A percentile compares a stretch with the other conserved stretches of the same genome.
Evolutionary conservation across 2,797 vertebrate species (phyloP).

Genomic region (Hippoglossus hippoglossus): DNA sequence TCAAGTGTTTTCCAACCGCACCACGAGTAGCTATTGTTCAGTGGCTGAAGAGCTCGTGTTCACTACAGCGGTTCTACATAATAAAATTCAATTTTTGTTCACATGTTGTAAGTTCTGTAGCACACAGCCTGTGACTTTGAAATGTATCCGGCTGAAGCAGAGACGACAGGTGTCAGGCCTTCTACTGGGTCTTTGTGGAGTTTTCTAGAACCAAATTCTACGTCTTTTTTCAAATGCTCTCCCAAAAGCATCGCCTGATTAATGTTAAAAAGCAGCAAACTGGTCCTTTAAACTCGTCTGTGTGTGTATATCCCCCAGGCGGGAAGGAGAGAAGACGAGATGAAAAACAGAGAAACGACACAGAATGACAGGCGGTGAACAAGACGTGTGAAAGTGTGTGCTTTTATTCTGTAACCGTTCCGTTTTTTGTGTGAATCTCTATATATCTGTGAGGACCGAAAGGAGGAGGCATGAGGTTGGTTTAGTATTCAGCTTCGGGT

Average conservation of each 20-base stretch:
- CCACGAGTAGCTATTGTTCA: conserved; percentile 25
- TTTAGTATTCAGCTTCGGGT: too few relatives aligned
- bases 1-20: conserved; percentile 19
- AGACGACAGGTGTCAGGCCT: conserved; percentile 22
- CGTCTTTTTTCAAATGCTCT: neutral
- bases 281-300: conserved; percentile 13
- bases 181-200: neutral
- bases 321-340: conserved; percentile 3
- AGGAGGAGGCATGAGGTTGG: neutral
- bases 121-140: conserved; percentile 7
- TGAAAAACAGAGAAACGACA: neutral
- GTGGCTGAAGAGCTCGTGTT: conserved; percentile 34
- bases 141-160: neutral
- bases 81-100: conserved; percentile 19
- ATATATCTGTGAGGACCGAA: neutral
- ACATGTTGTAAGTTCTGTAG: conserved; percentile 6
- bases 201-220: neutral
- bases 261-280: conserved; percentile 22
- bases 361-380: neutral
- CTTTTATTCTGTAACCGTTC: neutral
- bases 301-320: neutral
- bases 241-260: conserved; percentile 21
- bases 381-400: neutral
- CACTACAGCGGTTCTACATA: conserved; percentile 2
- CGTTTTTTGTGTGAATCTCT: conserved; percentile 14